Base-by-base conservation (phyloP, 2,797 vertebrate genomes). In the Falco rusticolus region DNA sequence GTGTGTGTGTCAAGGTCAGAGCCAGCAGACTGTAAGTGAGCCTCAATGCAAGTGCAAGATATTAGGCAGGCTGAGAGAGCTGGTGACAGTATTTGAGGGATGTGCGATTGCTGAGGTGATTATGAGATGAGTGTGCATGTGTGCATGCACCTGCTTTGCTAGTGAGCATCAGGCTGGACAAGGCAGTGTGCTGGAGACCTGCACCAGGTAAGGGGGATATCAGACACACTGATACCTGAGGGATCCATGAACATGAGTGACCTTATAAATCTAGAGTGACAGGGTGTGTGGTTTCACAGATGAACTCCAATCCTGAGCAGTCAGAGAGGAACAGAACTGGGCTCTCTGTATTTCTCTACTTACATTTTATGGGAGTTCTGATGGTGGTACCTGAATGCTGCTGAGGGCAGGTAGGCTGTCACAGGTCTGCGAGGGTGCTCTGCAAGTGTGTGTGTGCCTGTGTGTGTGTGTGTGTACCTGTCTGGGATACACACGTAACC, bases 371-470 rank as follows among this genome's bases (percentile, higher is more conserved):
- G 7, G 19, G 29, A 61, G 47, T 68, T 76, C 25, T 81, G 37
- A 13, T 60, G 71, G 31, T 34, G 21, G 17, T 13, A 54, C 6
- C 13, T 22, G 28, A 59, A 37, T 12, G 14, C 8, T 56, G 24
- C 7, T 60, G 48, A 72, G 37, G 39, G 31, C 45, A 59, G 29
- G 16, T 7, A 78, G 16, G 26, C 20, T 37, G 63, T 12, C 39
- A 26, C 47, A 78, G 31, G 34, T 66, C 20, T 43, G 34, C 13
- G 8, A 50, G 37, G n/a, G 47, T n/a, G 11, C 20, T 50, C 20
- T 24, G 33, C 0, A 1, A 10, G 18, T 63, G 24, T 17, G 3
- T 8, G 26, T 15, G 41, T 11, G 11, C 22, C 17, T 41, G 8
- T 11, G 12, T 17, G 10, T 28, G 22, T 28, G 22, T n/a, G 16